Evolutionary conservation across 2,113 vertebrate genomes (phyloP).

Genomic region (Vombatus ursinus): DNA sequence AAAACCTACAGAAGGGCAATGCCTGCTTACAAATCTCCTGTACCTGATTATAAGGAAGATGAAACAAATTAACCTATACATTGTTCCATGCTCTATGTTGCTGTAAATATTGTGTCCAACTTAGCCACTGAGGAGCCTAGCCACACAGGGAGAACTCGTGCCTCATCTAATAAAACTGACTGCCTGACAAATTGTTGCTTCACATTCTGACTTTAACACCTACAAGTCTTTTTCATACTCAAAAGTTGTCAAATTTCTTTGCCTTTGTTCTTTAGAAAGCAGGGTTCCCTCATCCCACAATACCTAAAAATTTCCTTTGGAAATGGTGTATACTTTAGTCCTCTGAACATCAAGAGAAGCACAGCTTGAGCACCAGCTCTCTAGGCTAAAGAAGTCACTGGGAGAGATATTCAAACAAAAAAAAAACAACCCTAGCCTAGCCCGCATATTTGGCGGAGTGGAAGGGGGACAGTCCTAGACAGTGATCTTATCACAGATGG

Average conservation of each 20-base stretch:
- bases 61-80: not conserved
- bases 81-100: not conserved
- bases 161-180: not conserved
- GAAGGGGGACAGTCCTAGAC: not conserved
- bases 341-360: constrained; percentile 12
- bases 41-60: not conserved
- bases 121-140: not conserved
- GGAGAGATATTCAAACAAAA: constrained; percentile 25
- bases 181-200: not conserved
- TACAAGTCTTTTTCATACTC: not conserved
- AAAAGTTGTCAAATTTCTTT: not conserved
- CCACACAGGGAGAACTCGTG: too few species aligned
- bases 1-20: not conserved
- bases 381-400: not conserved
- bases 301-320: constrained; percentile 10
- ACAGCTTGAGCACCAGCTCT: constrained; percentile 9
- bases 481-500: not conserved
- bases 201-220: not conserved
- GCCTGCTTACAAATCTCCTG: not conserved
- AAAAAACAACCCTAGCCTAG: not conserved
- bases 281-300: not conserved
- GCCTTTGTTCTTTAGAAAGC: constrained; percentile 16
- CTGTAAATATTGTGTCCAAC: not conserved
- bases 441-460: too few species aligned
- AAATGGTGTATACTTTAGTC: constrained; percentile 30